A percentile compares a stretch with the other conserved stretches of the same genome.
Conservation (phyloP, 2,888 invertebrate genomes). For the Pogonocherus hispidulus region DNA sequence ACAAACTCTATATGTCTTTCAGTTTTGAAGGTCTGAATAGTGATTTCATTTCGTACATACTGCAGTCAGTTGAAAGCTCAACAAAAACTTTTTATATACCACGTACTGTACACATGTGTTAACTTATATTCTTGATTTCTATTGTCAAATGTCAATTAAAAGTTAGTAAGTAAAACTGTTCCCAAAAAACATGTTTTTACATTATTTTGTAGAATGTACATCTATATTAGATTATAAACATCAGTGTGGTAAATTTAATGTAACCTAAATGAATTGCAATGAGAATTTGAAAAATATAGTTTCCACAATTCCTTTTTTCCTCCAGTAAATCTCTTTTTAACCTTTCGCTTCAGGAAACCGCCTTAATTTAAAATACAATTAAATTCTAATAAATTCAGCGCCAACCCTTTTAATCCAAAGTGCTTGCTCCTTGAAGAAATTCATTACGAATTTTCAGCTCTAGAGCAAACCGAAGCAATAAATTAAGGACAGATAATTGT, state of each 20-base stretch:
- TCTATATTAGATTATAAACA: too few relatives aligned
- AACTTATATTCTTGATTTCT: too few relatives aligned
- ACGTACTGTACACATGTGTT: too few relatives aligned
- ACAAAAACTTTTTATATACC: too few relatives aligned
- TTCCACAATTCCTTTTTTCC: not conserved
- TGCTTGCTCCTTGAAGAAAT: conserved; percentile 53
- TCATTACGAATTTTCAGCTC: conserved; percentile 59
- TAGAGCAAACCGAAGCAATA: conserved; percentile 58
- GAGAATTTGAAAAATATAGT: not conserved
- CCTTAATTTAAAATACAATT: conserved; percentile 48
- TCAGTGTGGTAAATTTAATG: not conserved
- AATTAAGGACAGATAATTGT: conserved; percentile 60
- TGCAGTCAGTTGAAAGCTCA: too few relatives aligned
- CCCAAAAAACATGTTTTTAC: too few relatives aligned
- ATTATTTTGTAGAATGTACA: too few relatives aligned
- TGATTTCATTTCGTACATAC: too few relatives aligned
- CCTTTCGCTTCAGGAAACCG: not conserved
- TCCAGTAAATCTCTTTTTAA: not conserved
- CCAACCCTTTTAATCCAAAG: conserved; percentile 58
- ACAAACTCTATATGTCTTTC: too few relatives aligned
- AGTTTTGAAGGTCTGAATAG: too few relatives aligned
- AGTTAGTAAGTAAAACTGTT: too few relatives aligned
- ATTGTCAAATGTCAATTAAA: too few relatives aligned
- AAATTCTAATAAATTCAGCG: conserved; percentile 59
- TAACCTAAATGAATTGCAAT: not conserved